phyloP scores from a whole-genome alignment of 2,113 vertebrate species.

The Prolemur simus region DNA sequence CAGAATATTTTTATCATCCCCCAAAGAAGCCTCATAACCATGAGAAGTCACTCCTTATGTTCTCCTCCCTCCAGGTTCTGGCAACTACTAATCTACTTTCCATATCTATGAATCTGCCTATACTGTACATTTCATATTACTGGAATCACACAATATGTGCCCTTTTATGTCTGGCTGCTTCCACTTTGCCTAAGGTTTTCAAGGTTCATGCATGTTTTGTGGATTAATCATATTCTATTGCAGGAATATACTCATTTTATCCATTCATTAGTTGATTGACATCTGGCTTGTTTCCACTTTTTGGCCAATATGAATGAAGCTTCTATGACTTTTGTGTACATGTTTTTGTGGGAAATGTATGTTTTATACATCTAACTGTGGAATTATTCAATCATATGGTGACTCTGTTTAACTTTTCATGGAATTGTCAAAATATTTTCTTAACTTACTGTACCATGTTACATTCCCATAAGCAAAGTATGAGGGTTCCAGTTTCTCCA shows the following conservation, averaged over 20 bases:
- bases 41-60: background rate
- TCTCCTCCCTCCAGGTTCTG: background rate
- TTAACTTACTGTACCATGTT: too few species aligned
- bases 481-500: background rate
- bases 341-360: background rate
- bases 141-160: background rate
- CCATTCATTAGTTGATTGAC: background rate
- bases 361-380: background rate
- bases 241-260: background rate
- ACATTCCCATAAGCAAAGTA: background rate
- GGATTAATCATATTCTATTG: background rate
- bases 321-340: background rate
- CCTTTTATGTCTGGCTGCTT: background rate
- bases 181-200: background rate
- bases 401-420: background rate
- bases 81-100: background rate
- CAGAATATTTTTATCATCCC: background rate
- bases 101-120: background rate
- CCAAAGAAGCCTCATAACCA: background rate
- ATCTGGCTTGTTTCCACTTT: background rate
- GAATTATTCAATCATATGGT: background rate
- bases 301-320: background rate
- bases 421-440: background rate
- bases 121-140: background rate
- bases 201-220: background rate